Evolutionary conservation across 2,113 vertebrate genomes (phyloP), one percentile per base, ranked within the genome.

Genomic region (Marmota monax): DNA sequence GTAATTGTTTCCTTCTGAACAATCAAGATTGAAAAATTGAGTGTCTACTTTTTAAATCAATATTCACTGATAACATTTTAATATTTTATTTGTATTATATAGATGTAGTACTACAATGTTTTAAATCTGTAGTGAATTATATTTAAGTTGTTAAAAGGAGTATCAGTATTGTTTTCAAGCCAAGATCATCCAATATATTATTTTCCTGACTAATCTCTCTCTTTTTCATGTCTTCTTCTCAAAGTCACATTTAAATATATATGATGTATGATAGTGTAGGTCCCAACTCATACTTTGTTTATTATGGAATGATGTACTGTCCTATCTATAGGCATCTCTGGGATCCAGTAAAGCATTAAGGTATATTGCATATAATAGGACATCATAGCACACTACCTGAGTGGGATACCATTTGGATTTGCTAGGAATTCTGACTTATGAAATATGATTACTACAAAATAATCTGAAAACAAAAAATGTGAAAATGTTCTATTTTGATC

Each of bases 11-110:
- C 17, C 32, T 82, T 79, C 20, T 93, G 63, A 94, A 69, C 58
- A 39, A 92, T 74, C 29, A 48, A 87, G 45, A 88, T 14, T 88
- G 25, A 95, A 95, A 95, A 88, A 76, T 39, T 84, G 45, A 88
- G 42, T 84, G 56, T 58, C 45, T 85, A 25, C 80, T 63, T 92
- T 80, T 67, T n/a, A 94, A 94, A 78, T 51, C 77, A 18, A 7
- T 4, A 42, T 65, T 96, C 51, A 86, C 23, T 78, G 51, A 79
- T 72, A 80, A 51, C n/a, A 70, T 67, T 82, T 88, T 72, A 70
- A 61, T 67, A 34, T 42, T 93, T 70, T 85, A 58, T 74, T 77
- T 93, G 32, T 79, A 79, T 87, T 42, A 77, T 53, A 61, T 27
- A 8, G 37, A 13, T 58, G 25, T 39, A 39, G 14, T n/a, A 22